phyloP scores from a whole-genome alignment of 2,888 invertebrate genomes.

The Lottia gigantea region DNA sequence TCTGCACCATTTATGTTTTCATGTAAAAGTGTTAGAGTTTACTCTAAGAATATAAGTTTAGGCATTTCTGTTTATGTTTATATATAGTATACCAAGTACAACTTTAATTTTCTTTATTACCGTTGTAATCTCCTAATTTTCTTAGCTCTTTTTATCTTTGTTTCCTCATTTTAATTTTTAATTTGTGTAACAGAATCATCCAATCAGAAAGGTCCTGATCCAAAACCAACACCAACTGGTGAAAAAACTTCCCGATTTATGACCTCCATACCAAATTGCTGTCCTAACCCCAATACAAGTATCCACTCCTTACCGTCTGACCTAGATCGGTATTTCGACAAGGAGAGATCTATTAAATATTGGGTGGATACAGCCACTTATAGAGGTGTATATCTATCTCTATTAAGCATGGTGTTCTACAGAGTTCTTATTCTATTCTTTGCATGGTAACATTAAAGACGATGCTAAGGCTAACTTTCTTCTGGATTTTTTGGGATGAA shows the following conservation, averaged over 20 bases:
- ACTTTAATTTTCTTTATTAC: no score
- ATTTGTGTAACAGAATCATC: not conserved
- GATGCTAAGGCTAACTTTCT: no score
- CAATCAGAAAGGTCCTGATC: not conserved
- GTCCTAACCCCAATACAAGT: not conserved
- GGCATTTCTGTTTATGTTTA: no score
- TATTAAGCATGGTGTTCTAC: not conserved
- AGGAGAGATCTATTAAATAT: not conserved
- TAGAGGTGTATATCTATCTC: not conserved
- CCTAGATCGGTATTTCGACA: not conserved
- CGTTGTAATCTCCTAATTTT: no score
- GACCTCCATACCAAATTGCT: not conserved
- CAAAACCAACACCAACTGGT: not conserved
- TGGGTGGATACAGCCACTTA: not conserved
- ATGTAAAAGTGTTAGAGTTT: no score
- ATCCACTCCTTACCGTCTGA: not conserved
- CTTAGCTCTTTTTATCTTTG: not conserved
- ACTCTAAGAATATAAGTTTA: no score
- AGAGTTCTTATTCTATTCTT: no score
- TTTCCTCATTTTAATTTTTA: not conserved
- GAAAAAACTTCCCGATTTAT: not conserved
- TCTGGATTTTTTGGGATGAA: no score
- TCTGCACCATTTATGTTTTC: no score
- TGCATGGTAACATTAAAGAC: no score
- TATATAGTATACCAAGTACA: no score